phyloP scores from a whole-genome alignment of 2,113 vertebrate genomes.

The cat (Felis catus) region DNA sequence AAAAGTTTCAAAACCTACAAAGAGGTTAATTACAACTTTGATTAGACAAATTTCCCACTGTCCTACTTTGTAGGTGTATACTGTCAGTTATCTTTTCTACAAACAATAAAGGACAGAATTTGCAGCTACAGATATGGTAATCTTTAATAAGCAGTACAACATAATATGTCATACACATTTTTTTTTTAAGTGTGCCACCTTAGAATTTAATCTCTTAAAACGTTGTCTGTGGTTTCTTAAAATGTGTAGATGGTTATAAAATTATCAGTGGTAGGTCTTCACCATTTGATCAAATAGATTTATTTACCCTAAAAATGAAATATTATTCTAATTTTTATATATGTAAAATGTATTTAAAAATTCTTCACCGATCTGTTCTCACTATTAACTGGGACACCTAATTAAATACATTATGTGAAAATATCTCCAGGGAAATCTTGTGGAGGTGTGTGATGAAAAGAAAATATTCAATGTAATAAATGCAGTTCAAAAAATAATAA shows the following conservation, averaged over 20 bases:
- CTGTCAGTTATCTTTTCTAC: neutral
- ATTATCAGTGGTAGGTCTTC: neutral
- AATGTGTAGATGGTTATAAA: neutral
- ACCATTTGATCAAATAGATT: neutral
- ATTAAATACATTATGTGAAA: neutral
- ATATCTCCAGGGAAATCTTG: neutral
- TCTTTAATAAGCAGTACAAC: neutral
- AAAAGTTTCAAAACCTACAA: neutral
- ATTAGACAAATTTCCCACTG: neutral
- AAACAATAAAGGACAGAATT: neutral
- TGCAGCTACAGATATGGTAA: neutral
- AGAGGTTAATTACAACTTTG: neutral
- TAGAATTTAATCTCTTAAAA: accelerated
- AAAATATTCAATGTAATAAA: neutral
- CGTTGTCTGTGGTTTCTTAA: neutral
- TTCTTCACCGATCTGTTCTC: accelerated
- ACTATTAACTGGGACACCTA: neutral
- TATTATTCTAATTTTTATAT: neutral
- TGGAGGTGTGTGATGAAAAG: neutral
- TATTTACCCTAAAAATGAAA: neutral
- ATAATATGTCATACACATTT: accelerated
- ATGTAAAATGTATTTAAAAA: neutral
- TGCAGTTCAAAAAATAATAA: neutral
- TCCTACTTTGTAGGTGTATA: neutral
- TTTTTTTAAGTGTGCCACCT: neutral